A percentile compares a stretch with the other conserved stretches of the same genome.
Evolutionary conservation across 2,113 vertebrate species (phyloP).

Genomic region (Podarcis muralis): DNA sequence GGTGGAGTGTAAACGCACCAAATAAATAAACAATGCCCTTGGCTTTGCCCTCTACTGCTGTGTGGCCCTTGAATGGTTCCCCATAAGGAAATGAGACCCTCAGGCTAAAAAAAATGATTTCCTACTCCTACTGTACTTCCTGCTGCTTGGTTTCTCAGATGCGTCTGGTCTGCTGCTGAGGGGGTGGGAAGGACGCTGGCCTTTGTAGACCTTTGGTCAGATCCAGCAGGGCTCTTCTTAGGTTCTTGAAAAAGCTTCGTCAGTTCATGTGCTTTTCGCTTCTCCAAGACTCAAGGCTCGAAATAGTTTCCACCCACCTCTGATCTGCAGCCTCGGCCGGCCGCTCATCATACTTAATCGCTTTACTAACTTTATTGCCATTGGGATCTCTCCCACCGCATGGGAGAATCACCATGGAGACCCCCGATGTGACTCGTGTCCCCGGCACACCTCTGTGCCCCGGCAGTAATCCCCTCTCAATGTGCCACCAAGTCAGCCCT

Average conservation of each 20-base stretch:
- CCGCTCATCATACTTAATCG: background rate
- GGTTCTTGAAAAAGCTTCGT: background rate
- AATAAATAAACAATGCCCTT: no score
- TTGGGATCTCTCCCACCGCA: background rate
- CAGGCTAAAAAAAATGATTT: no score
- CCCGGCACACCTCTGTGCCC: slow-evolving; percentile 26
- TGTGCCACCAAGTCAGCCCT: slow-evolving; percentile 40
- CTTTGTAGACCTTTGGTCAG: background rate
- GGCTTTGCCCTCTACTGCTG: no score
- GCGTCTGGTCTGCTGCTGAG: background rate
- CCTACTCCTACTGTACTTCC: no score
- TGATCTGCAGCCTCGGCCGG: background rate
- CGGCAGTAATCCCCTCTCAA: slow-evolving; percentile 22
- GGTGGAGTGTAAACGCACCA: no score
- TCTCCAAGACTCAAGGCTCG: background rate
- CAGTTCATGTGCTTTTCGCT: background rate
- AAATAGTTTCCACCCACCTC: background rate
- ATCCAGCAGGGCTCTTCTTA: background rate
- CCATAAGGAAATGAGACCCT: no score
- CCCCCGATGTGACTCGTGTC: background rate
- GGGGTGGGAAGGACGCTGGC: background rate
- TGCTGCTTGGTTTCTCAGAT: background rate
- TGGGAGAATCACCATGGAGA: slow-evolving; percentile 34
- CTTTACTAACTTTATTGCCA: background rate
- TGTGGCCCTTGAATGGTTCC: no score